Conservation (phyloP, 2,113 vertebrate genomes). For the Limnothrissa miodon region DNA sequence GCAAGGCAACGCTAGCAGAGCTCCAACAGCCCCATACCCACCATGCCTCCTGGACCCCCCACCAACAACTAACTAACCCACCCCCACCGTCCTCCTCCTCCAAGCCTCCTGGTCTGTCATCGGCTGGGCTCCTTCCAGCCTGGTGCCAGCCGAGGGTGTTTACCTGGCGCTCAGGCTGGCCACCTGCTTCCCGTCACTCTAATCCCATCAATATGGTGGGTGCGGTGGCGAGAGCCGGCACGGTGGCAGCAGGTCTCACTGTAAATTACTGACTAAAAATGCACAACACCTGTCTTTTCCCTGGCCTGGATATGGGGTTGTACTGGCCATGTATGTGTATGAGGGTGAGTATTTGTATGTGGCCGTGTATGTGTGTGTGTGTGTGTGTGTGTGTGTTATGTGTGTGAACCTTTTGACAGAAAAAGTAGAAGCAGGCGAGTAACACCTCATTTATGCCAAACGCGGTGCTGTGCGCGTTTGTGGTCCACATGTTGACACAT, state of each 20-base stretch:
- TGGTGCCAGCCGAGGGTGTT: slow-evolving; percentile 68
- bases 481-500: no score
- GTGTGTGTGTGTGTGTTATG: not conserved
- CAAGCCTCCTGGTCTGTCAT: slow-evolving; percentile 65
- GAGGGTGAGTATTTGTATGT: not conserved
- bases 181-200: slow-evolving; percentile 69
- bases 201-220: slow-evolving; percentile 73
- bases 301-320: not conserved
- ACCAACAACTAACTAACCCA: not conserved
- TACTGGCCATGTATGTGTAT: not conserved
- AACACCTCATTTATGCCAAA: no score
- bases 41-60: not conserved
- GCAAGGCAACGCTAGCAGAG: slow-evolving; percentile 53
- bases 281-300: slow-evolving; percentile 62
- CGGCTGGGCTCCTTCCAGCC: slow-evolving; percentile 53
- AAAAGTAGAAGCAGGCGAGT: not conserved
- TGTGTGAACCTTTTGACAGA: not conserved
- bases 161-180: slow-evolving; percentile 58
- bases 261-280: slow-evolving; percentile 65
- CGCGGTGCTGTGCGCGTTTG: no score
- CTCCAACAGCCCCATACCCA: not conserved
- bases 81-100: slow-evolving; percentile 23
- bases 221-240: slow-evolving; percentile 45
- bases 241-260: slow-evolving; percentile 51
- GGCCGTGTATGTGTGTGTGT: not conserved